Evolutionary conservation across 2,113 vertebrate genomes (phyloP).

Genomic region (Aspiorhynchus laticeps): DNA sequence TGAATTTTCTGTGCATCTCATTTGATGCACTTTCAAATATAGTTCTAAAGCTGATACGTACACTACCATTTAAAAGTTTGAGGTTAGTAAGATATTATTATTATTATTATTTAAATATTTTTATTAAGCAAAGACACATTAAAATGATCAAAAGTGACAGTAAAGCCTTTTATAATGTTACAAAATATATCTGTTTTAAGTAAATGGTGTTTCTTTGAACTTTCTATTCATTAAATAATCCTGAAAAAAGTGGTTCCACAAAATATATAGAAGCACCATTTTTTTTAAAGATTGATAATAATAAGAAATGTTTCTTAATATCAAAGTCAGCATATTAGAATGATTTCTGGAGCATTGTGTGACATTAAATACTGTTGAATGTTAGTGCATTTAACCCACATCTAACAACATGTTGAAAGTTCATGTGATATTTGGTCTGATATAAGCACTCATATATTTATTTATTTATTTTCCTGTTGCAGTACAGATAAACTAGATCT

Average conservation of each 20-base stretch:
- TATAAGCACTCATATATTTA: neutral
- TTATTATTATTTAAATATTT: neutral
- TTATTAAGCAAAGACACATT: neutral
- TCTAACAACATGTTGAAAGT: neutral
- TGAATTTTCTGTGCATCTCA: neutral
- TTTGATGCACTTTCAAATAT: neutral
- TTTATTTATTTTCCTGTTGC: neutral
- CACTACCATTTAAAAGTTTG: neutral
- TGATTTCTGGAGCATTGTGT: neutral
- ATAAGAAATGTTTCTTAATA: neutral
- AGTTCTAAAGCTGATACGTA: neutral
- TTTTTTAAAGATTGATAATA: neutral
- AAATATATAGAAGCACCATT: neutral
- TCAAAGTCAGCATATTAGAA: neutral
- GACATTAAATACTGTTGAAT: neutral
- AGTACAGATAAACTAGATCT: neutral
- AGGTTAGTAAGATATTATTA: neutral
- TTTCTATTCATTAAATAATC: no score
- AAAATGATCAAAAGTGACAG: neutral
- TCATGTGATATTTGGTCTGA: neutral
- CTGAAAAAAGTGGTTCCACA: no score
- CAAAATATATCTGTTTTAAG: neutral
- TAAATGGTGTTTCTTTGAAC: neutral
- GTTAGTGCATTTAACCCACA: neutral
- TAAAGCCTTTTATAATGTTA: neutral